Base-by-base conservation (phyloP, 2,888 invertebrate genomes). In the Camptogramma bilineatum region DNA sequence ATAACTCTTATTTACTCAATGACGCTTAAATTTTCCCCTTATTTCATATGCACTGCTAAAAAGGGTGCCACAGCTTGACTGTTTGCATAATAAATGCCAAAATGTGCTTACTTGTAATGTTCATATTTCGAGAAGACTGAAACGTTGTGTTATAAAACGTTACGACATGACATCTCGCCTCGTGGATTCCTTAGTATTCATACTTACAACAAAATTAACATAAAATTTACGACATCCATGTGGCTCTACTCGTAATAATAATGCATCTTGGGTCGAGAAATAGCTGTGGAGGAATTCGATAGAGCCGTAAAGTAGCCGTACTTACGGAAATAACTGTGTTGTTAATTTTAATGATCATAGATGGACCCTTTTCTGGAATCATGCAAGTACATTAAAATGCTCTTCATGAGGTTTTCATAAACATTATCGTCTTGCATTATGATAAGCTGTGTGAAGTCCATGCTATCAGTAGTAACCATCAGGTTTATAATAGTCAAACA, bases 171-270 rank as follows among this genome's bases (percentile, higher is more conserved):
- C 66, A 62, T 66, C 66, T 66, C 59, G 58, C 52, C 53, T 66
- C 55, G 58, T 66, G 66, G 58, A 62, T 52, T 64, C 62, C 52
- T 69, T 58, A 63, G 58, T 55, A 67, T 62, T 58, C 62, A 61
- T 55, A 64, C 48, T 44, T 66, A 63, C 66, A 68, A 70, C 64
- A 64, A 63, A 70, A 70, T 68, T 60, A 62, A 66, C 68, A 66
- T 68, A 67, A 67, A 70, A 65, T 68, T 66, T 70, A 68, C 62
- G 64, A 66, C 65, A 62, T 62, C 64, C 68, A 66, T 64, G 66
- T 66, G 62, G 57, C 39, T 42, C 17, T 50, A 52, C 50, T 57
- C 56, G 51, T 61, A 61, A 64, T 64, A 66, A 66, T 58, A 58
- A 50, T 63, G 58, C 61, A 55, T 55, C 54, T 54, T 62, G 54